phyloP scores from a whole-genome alignment of 2,113 vertebrate species.

The Eptesicus fuscus region DNA sequence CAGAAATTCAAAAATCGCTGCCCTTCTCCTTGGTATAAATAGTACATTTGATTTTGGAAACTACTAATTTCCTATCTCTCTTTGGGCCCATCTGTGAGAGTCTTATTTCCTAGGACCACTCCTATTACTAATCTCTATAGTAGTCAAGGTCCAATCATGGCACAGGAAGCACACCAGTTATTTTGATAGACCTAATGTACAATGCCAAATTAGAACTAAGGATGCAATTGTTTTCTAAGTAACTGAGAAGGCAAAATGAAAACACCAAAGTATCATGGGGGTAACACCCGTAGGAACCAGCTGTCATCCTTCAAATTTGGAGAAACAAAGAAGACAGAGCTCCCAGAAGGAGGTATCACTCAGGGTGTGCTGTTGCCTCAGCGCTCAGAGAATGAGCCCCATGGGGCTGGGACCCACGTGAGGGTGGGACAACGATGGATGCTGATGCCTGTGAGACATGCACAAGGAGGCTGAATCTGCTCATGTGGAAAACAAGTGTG shows the following conservation, averaged over 20 bases:
- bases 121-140: neutral
- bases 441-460: neutral
- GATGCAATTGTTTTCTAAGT: neutral
- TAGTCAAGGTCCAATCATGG: neutral
- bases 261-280: neutral
- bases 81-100: neutral
- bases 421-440: neutral
- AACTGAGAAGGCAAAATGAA: neutral
- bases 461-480: neutral
- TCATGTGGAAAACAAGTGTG: neutral
- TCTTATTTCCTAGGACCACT: neutral
- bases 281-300: neutral
- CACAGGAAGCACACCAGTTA: neutral
- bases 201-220: neutral
- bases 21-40: neutral
- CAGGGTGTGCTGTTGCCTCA: neutral
- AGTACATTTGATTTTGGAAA: neutral
- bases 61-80: neutral
- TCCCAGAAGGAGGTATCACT: rapidly evolving
- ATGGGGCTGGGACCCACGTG: neutral
- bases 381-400: neutral
- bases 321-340: neutral
- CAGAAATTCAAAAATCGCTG: neutral
- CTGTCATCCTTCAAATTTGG: neutral
- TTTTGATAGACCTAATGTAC: neutral